Evolutionary conservation across 1,140 invertebrate genomes (phyloP), one percentile per base, ranked within the genome.

Genomic region (Stegodyphus mimosarum): DNA sequence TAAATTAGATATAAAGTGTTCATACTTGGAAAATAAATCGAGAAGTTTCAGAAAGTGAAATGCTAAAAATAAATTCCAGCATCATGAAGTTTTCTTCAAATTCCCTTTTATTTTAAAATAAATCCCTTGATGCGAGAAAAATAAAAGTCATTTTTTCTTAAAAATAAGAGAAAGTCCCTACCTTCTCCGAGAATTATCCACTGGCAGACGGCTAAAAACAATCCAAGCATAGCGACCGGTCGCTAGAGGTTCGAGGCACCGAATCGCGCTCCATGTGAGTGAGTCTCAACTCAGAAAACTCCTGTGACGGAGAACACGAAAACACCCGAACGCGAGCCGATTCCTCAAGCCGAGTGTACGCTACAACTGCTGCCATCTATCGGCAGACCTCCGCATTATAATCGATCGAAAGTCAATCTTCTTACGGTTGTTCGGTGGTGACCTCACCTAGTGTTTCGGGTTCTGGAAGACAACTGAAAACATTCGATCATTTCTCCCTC

Each of bases 391-490:
- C 5, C 11, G 5, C 13, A 48, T 50, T 10, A 33, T 15, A 75
- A 84, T 84, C 81, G 73, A 84, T 84, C 81, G 72, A 75, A 75
- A 84, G 81, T 83, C 80, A 84, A 75, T 84, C 80, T 84, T 67
- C 80, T 83, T 72, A 66, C 80, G 71, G 80, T 83, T 75, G 81
- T 70, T 69, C 60, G 9, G 64, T 70, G 73, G 72, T 75, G 81
- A 84, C 81, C 81, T 84, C 63, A 76, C 72, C 81, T 70, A 64
- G 72, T 75, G 64, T 84, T 76, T 84, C 72, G 71, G 80, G 81
- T 75, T 84, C 64, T 84, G 64, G 48, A 76, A 84, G 81, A 84
- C 81, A 84, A 84, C 81, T 84, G 81, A 75, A 84, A 84, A 84
- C 81, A 84, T 84, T 84, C 81, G 72, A 84, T 84, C 81, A 84